Evolutionary conservation across 2,888 invertebrate genomes (phyloP).

Genomic region (Polylopha cassiicola): DNA sequence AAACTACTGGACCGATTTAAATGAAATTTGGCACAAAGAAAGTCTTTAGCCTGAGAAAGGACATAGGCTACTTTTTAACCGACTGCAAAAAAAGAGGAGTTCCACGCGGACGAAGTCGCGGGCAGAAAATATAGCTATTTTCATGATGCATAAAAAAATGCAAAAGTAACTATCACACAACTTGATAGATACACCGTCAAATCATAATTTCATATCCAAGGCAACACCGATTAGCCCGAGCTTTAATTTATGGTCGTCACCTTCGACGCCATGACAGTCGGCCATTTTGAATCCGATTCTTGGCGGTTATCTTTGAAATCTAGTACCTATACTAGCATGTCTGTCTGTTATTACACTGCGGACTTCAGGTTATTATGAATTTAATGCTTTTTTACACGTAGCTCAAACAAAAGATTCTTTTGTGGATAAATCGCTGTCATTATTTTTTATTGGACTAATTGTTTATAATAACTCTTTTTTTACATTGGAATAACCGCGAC

Average conservation of each 20-base stretch:
- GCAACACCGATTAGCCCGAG: slow-evolving; percentile 32
- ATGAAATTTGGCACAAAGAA: too few relatives aligned
- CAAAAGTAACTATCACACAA: too few relatives aligned
- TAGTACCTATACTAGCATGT: slow-evolving; percentile 19
- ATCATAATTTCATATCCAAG: slow-evolving; percentile 31
- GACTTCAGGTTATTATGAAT: slow-evolving; percentile 15
- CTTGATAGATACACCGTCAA: too few relatives aligned
- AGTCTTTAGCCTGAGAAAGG: too few relatives aligned
- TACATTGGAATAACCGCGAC: too few relatives aligned
- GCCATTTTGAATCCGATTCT: slow-evolving; percentile 33
- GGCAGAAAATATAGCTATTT: too few relatives aligned
- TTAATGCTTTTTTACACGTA: slow-evolving; percentile 23
- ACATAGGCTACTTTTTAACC: too few relatives aligned
- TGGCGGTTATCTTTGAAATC: slow-evolving; percentile 6
- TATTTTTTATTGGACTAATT: background rate
- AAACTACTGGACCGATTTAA: too few relatives aligned
- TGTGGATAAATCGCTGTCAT: background rate
- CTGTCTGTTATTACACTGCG: slow-evolving; percentile 12
- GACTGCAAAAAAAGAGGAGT: too few relatives aligned
- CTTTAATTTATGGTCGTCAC: slow-evolving; percentile 40
- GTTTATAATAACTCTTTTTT: background rate
- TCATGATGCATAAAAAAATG: too few relatives aligned
- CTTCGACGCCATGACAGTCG: slow-evolving; percentile 31
- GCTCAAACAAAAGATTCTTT: slow-evolving; percentile 3
- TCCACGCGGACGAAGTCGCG: too few relatives aligned